These are phyloP conservation scores for Mohoua ochrocephala DNA, from an alignment of 2,113 vertebrate species.

Conservation along the genomic window DNA sequence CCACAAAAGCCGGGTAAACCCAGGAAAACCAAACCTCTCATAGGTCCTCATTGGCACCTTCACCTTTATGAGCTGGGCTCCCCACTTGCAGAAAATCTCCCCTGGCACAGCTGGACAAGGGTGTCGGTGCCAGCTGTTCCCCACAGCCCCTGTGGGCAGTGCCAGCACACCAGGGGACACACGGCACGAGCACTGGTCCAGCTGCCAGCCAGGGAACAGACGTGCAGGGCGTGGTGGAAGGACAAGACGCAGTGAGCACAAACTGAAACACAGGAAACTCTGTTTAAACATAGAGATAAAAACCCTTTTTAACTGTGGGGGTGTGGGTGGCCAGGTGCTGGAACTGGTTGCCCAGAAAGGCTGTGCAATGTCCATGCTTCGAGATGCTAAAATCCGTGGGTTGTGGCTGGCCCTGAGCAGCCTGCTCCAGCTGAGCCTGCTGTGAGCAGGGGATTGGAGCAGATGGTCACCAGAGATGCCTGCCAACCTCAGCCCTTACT, in stretches of 20 bases:
- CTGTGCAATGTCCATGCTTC: neutral
- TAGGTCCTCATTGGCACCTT: neutral
- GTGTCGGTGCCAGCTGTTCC: neutral
- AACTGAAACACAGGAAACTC: neutral
- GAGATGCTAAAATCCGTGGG: neutral
- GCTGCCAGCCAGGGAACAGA: neutral
- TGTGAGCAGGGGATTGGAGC: neutral
- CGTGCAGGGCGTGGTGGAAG: accelerated
- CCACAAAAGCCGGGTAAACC: neutral
- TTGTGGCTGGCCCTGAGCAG: neutral
- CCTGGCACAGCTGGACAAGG: neutral
- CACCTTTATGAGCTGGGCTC: neutral
- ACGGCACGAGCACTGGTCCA: accelerated
- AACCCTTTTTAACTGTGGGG: neutral
- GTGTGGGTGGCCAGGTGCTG: neutral
- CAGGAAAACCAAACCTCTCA: neutral
- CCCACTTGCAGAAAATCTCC: neutral
- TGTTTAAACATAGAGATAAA: neutral
- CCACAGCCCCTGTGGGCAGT: too few species aligned
- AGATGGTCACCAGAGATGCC: neutral
- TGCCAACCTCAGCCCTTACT: neutral
- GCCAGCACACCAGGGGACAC: neutral
- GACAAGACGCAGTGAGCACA: neutral
- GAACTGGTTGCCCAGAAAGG: neutral
- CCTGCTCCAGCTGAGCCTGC: neutral